A percentile compares a stretch with the other conserved stretches of the same genome.
Evolutionary conservation across 1,140 invertebrate species (phyloP).

Genomic region (Orius insidiosus): DNA sequence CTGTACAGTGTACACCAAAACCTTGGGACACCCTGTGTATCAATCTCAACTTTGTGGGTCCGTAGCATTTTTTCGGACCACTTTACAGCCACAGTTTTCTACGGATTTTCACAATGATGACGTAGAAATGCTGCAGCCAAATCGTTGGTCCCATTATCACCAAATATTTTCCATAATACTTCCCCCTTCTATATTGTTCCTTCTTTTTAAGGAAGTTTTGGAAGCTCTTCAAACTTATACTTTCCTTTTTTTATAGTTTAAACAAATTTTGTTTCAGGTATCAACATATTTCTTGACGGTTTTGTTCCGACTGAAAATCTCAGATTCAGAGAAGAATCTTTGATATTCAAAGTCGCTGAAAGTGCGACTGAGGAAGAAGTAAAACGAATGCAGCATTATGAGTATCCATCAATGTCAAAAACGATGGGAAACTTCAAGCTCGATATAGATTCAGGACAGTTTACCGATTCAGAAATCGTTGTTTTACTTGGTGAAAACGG

Average conservation of each 20-base stretch:
- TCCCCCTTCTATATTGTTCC: neutral
- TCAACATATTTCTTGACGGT: slow-evolving; percentile 98
- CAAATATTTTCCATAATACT: neutral
- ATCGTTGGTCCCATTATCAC: too few species aligned
- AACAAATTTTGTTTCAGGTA: slow-evolving; percentile 38
- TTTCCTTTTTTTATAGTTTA: neutral
- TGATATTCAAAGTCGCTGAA: slow-evolving; percentile 97
- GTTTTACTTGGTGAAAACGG: slow-evolving; percentile 98
- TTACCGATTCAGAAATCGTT: slow-evolving; percentile 98
- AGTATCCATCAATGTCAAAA: slow-evolving; percentile 80
- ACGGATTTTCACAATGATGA: too few species aligned
- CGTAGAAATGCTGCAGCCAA: too few species aligned
- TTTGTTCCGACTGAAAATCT: slow-evolving; percentile 99
- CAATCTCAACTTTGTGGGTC: too few species aligned
- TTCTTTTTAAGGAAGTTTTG: too few species aligned
- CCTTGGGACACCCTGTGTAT: too few species aligned
- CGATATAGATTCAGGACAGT: slow-evolving; percentile 59
- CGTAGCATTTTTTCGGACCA: too few species aligned
- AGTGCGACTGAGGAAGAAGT: slow-evolving; percentile 94
- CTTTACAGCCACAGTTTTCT: too few species aligned
- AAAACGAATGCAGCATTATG: slow-evolving; percentile 88
- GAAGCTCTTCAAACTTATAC: too few species aligned
- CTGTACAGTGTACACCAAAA: too few species aligned
- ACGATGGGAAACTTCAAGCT: slow-evolving; percentile 73
- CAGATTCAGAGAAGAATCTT: slow-evolving; percentile 87